phyloP scores from a whole-genome alignment of 2,797 vertebrate species.

The Malacoraja senta region DNA sequence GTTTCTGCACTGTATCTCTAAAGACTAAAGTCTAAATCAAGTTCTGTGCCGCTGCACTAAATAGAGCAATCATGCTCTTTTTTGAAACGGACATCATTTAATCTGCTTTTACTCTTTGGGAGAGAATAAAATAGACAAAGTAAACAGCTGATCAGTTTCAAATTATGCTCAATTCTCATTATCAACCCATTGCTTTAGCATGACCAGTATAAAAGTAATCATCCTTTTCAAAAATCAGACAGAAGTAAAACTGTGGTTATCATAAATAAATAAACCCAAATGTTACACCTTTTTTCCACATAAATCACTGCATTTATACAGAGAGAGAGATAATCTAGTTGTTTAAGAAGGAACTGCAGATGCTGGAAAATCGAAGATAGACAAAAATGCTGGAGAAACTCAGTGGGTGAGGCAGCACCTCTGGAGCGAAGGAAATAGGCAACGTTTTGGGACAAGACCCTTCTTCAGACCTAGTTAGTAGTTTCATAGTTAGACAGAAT shows the following conservation, averaged over 20 bases:
- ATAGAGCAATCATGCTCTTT: neutral
- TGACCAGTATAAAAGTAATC: neutral
- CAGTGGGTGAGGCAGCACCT: no score
- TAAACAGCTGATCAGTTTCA: neutral
- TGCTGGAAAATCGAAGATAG: no score
- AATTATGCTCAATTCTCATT: neutral
- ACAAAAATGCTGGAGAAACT: no score
- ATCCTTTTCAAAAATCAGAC: neutral
- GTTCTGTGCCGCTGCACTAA: neutral
- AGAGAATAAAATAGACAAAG: neutral
- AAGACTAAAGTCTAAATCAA: neutral
- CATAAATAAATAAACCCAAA: neutral
- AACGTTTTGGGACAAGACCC: no score
- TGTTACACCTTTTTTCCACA: neutral
- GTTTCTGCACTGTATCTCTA: no score
- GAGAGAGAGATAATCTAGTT: no score
- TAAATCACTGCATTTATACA: no score
- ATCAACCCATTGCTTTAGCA: neutral
- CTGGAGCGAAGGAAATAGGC: no score
- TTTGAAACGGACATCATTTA: neutral
- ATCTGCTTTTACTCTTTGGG: neutral
- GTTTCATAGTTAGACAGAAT: no score
- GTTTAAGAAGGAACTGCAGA: no score
- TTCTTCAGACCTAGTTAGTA: no score
- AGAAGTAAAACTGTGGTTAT: neutral